Evolutionary conservation across 2,888 invertebrate species (phyloP).

Genomic region (Cremastinae sp.): DNA sequence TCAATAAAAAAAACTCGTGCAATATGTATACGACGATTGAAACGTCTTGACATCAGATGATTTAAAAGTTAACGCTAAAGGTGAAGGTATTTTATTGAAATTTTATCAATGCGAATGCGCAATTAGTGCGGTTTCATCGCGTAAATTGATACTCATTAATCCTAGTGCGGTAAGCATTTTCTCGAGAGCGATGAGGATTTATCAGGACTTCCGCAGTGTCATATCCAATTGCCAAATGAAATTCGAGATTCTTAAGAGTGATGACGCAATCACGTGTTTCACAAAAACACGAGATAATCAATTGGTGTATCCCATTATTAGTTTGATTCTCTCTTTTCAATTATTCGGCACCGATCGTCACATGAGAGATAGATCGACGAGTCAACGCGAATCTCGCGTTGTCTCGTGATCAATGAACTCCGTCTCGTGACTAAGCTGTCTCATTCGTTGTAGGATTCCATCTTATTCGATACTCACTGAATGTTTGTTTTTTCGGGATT

Average conservation of each 20-base stretch:
- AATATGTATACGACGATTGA: too few relatives aligned
- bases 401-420: slow-evolving; percentile 47
- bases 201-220: slow-evolving; percentile 7
- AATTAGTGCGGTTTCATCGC: not conserved
- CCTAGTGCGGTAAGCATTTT: not conserved
- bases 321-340: not conserved
- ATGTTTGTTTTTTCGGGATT: too few relatives aligned
- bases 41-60: too few relatives aligned
- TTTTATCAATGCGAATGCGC: not conserved
- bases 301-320: not conserved
- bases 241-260: slow-evolving; percentile 27
- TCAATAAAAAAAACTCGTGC: too few relatives aligned
- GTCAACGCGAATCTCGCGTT: slow-evolving; percentile 8
- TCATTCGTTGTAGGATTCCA: slow-evolving; percentile 35
- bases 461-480: not conserved
- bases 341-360: slow-evolving; percentile 8
- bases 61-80: too few relatives aligned
- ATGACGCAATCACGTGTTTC: not conserved
- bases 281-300: not conserved
- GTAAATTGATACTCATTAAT: slow-evolving; percentile 34
- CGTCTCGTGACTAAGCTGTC: slow-evolving; percentile 32
- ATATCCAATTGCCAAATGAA: slow-evolving; percentile 33
- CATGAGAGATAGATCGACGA: not conserved
- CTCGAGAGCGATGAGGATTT: not conserved
- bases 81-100: not conserved